Base-by-base conservation (phyloP, 2,113 vertebrate genomes). In the Onychorhynchus coronatus region DNA sequence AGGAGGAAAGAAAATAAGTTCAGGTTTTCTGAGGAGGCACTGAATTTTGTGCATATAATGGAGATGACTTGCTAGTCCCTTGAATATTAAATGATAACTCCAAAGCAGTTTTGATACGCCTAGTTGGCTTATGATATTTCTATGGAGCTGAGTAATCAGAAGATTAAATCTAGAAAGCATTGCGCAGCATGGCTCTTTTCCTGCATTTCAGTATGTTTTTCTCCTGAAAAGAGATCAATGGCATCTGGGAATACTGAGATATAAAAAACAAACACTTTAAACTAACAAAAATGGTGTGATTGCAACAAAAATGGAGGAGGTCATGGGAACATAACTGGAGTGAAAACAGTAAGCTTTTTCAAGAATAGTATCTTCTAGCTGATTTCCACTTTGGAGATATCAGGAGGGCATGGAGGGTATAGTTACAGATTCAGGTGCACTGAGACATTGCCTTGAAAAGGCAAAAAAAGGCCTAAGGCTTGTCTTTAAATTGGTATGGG, bases 1-100 rank as follows among this genome's bases (percentile, higher is more conserved):
- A 3, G 65, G 53, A 93, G 84, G 66, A 94, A 93, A 87, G 85
- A 96, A 93, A 95, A 76, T 70, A 89, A 88, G 25, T 84, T 89
- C 61, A 78, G 35, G 24, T 74, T 93, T 97, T 95, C 52, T 63
- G 73, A 92, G 56, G 47, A 35, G 71, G 35, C 27, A 62, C 75
- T 74, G 94, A 90, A 74, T 90, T 56, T 70, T 85, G 80, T 74
- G 50, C 19, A 37, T 80, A 63, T 76, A 58, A 71, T 1, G 10
- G 61, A 71, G 50, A 77, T 59, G 19, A 80, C 46, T 90, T 76
- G 42, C 31, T 91, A 25, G 70, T 80, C 72, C 59, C 80, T 88
- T 90, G 59, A 91, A 74, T 91, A 52, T 71, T 74, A 47, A 88
- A 74, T 41, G 46, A 44, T 63, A 70, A 44, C 25, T 82, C 55